A percentile compares a stretch with the other conserved stretches of the same genome.
Evolutionary conservation across 2,888 invertebrate genomes (phyloP).

Genomic region (Oscheius sp.): DNA sequence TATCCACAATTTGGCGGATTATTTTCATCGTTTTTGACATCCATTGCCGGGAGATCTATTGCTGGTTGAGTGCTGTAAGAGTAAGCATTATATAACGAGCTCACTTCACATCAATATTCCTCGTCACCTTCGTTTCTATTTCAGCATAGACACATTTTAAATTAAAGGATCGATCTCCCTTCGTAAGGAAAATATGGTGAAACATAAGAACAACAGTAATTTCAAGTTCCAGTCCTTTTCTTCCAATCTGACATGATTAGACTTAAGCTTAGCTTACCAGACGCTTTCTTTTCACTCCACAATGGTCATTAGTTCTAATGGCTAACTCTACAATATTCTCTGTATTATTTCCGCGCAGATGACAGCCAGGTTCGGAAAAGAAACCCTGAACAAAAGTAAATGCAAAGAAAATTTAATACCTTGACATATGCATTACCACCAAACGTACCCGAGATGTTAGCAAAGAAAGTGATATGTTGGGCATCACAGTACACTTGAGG

Average conservation of each 20-base stretch:
- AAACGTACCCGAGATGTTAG: slow-evolving; percentile 53
- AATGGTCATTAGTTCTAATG: slow-evolving; percentile 56
- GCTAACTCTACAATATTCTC: slow-evolving; percentile 52
- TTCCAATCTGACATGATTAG: slow-evolving; percentile 41
- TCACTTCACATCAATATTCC: slow-evolving; percentile 60
- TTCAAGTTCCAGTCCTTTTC: slow-evolving; percentile 62
- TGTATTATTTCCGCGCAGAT: slow-evolving; percentile 50
- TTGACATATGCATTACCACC: slow-evolving; percentile 62
- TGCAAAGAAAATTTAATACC: slow-evolving; percentile 33
- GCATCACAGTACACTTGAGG: slow-evolving; percentile 58
- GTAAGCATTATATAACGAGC: not conserved
- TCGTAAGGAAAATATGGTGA: slow-evolving; percentile 63
- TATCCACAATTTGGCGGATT: slow-evolving; percentile 58
- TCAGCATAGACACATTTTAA: slow-evolving; percentile 63
- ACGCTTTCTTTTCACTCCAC: slow-evolving; percentile 61
- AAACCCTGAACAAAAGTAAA: slow-evolving; percentile 28
- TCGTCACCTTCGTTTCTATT: slow-evolving; percentile 53
- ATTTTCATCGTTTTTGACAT: slow-evolving; percentile 34
- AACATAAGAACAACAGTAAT: slow-evolving; percentile 65
- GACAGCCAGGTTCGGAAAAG: slow-evolving; percentile 55
- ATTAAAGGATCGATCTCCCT: slow-evolving; percentile 55
- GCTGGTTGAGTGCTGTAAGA: slow-evolving; percentile 35
- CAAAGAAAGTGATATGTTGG: slow-evolving; percentile 49
- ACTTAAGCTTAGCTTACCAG: slow-evolving; percentile 31
- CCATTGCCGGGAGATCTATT: slow-evolving; percentile 50